phyloP scores from a whole-genome alignment of 2,113 vertebrate genomes.

The Melospiza georgiana region DNA sequence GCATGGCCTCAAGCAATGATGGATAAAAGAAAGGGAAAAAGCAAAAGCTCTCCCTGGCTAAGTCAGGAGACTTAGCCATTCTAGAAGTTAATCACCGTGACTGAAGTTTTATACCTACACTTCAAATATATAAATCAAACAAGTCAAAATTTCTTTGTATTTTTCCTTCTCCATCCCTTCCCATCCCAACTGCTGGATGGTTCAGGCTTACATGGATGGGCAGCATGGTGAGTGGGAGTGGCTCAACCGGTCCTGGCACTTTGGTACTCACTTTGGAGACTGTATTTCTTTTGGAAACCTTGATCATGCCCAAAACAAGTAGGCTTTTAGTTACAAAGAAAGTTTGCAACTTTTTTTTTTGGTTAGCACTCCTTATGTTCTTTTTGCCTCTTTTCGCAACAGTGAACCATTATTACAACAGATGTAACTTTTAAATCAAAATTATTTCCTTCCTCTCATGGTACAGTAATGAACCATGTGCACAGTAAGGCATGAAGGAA shows the following conservation, averaged over 20 bases:
- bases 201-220: neutral
- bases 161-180: neutral
- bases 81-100: constrained; percentile 34
- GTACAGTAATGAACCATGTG: neutral
- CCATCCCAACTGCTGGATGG: neutral
- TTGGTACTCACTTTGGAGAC: neutral
- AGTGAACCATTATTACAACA: neutral
- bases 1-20: constrained; percentile 10
- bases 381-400: neutral
- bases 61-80: neutral
- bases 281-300: neutral
- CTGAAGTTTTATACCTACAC: neutral
- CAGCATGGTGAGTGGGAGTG: rapidly evolving
- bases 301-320: neutral
- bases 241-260: neutral
- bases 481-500: neutral
- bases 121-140: neutral
- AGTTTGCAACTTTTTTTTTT: neutral
- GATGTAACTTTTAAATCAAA: constrained; percentile 9
- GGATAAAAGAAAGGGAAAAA: constrained; percentile 15
- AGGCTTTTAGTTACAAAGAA: neutral
- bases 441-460: neutral
- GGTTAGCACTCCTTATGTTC: neutral
- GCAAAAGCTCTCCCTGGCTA: neutral
- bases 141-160: neutral